Evolutionary conservation across 53 echinoderm and acorn worm genomes (phyloP), one percentile per base, ranked within the genome.

Genomic region (Henricia sp.): DNA sequence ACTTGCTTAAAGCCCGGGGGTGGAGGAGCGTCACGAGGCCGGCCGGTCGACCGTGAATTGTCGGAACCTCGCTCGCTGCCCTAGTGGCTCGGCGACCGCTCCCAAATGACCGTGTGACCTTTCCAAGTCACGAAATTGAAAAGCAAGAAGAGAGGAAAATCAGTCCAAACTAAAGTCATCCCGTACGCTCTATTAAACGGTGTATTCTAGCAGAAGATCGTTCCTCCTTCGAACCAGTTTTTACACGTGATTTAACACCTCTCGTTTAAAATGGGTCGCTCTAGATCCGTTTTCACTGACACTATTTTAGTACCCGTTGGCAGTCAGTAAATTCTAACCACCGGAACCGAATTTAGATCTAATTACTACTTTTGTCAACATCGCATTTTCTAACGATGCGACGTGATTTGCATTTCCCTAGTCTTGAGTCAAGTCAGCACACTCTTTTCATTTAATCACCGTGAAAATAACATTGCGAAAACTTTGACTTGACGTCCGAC

Each of bases 231-330:
- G 37, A 11, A 52, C 34, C 35, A 20, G 25, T 73, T 54, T 14
- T 33, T 52, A 73, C 73, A 54, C 37, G 19, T 52, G 36, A 72
- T 72, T 72, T 51, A 35, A 72, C 52, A 52, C 34, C 34, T 32
- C 21, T 14, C 13, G 52, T 73, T 73, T 14, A 17, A 64, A 60
- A 60, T 11, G 30, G 33, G 62, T 14, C 32, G 62, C 6, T 19
- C 1, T 29, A 28, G 64, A n/a, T n/a, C n/a, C n/a, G n/a, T n/a
- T n/a, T n/a, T n/a, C n/a, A n/a, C n/a, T n/a, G n/a, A n/a, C n/a
- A n/a, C n/a, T n/a, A n/a, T n/a, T n/a, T n/a, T n/a, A n/a, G n/a
- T n/a, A n/a, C n/a, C n/a, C n/a, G n/a, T n/a, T n/a, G n/a, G n/a
- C n/a, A n/a, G n/a, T n/a, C n/a, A n/a, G n/a, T n/a, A n/a, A n/a